Evolutionary conservation across 1,140 invertebrate genomes (phyloP).

Genomic region (Aculops lycopersici): DNA sequence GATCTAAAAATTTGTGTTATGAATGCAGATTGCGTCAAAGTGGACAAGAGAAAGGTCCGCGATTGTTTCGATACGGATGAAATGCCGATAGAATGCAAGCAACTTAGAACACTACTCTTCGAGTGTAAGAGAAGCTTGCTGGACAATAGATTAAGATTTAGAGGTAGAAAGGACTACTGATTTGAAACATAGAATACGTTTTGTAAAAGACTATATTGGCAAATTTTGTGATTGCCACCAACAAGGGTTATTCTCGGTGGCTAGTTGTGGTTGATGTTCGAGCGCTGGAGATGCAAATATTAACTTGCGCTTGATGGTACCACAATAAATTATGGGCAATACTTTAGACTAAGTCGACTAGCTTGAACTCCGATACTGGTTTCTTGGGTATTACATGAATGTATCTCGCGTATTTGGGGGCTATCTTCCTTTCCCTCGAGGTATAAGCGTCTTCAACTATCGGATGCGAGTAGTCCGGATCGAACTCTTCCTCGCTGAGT

Average conservation of each 20-base stretch:
- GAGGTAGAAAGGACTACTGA: constrained; percentile 2
- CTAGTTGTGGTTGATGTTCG: too few species aligned
- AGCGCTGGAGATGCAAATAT: too few species aligned
- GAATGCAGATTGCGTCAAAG: constrained; percentile 3
- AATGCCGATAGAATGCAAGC: constrained; percentile 3
- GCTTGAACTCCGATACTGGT: not conserved
- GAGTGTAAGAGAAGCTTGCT: constrained; percentile 6
- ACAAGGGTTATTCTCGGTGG: too few species aligned
- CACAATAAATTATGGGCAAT: too few species aligned
- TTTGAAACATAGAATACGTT: not conserved
- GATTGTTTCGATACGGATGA: constrained; percentile 1
- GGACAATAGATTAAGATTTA: not conserved
- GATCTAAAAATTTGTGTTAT: constrained; percentile 5
- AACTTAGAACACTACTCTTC: constrained; percentile 3
- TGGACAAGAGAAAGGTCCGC: not conserved
- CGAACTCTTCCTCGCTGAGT: not conserved
- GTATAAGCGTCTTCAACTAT: not conserved
- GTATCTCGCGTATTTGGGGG: not conserved
- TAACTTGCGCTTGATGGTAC: too few species aligned
- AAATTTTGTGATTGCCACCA: too few species aligned
- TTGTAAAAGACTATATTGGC: too few species aligned
- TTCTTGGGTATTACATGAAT: not conserved
- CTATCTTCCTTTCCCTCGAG: not conserved
- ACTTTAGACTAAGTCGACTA: not conserved
- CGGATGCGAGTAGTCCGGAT: not conserved